phyloP scores from a whole-genome alignment of 2,888 invertebrate species.

The Coelinius sp. region DNA sequence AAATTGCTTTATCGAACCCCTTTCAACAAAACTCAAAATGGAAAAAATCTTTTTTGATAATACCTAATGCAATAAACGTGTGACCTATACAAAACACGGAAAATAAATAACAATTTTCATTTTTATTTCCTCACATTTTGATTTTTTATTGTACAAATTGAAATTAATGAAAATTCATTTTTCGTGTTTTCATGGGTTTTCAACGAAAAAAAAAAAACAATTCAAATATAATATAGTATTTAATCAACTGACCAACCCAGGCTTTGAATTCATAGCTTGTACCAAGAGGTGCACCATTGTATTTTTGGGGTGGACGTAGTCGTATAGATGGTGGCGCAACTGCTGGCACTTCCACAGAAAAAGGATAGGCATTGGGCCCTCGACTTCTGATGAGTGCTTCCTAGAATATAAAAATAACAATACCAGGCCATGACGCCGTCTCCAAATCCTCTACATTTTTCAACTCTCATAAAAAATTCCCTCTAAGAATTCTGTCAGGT shows the following conservation, averaged over 20 bases:
- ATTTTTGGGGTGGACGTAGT: slow-evolving; percentile 91
- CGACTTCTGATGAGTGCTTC: slow-evolving; percentile 85
- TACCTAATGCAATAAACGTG: no score
- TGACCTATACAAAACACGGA: background rate
- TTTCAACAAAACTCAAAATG: background rate
- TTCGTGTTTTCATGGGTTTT: no score
- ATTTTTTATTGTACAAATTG: no score
- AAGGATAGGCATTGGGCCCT: slow-evolving; percentile 85
- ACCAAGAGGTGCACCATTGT: slow-evolving; percentile 91
- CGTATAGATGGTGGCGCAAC: slow-evolving; percentile 93
- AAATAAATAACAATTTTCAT: no score
- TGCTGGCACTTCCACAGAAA: slow-evolving; percentile 85
- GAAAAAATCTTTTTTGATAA: background rate
- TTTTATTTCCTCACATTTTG: no score
- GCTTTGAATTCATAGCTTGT: slow-evolving; percentile 92
- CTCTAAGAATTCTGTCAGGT: background rate
- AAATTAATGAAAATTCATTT: no score
- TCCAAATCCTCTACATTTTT: background rate
- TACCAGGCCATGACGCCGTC: no score
- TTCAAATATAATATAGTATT: background rate
- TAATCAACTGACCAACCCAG: slow-evolving; percentile 80
- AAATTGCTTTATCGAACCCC: background rate
- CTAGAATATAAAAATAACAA: slow-evolving; percentile 71
- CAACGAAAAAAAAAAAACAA: background rate
- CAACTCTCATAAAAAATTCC: background rate